Percentiles rank a stretch among this genome's conserved stretches.
Conservation (phyloP, 2,113 vertebrate species). For the Vireo altiloquus region DNA sequence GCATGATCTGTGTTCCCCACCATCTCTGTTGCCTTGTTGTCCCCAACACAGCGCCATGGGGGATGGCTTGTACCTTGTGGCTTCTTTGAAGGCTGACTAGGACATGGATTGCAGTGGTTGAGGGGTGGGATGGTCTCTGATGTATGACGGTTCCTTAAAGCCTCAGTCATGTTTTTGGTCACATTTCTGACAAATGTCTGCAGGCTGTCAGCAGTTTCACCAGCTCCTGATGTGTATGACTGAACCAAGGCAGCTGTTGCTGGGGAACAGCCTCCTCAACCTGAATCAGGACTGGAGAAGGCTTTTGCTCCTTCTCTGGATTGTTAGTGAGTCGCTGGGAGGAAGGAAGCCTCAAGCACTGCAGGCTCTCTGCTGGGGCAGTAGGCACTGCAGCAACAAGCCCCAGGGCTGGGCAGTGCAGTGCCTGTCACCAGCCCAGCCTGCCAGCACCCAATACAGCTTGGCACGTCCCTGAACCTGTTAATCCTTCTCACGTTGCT, state of each 20-base stretch:
- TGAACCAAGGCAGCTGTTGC: not conserved
- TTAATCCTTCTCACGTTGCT: not conserved
- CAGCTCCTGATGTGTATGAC: not conserved
- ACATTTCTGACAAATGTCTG: not conserved
- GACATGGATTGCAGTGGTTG: not conserved
- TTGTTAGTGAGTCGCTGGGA: rapidly evolving
- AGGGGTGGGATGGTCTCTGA: not conserved
- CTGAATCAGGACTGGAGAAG: not conserved
- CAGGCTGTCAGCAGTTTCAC: not conserved
- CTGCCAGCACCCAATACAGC: not conserved
- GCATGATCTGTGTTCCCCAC: not conserved
- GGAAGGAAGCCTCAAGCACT: not conserved
- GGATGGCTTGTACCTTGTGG: not conserved
- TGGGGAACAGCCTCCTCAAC: not conserved
- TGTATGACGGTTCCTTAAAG: not conserved
- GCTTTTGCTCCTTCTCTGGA: not conserved
- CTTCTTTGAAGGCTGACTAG: not conserved
- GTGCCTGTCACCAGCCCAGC: not conserved
- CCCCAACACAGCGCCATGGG: rapidly evolving
- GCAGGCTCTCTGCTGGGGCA: not conserved
- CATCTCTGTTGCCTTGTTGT: no score
- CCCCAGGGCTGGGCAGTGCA: not conserved
- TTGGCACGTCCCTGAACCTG: not conserved
- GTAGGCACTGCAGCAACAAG: not conserved
- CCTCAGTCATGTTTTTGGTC: not conserved